Conservation (phyloP, 2,113 vertebrate genomes). For the Rhabdomys dilectus region DNA sequence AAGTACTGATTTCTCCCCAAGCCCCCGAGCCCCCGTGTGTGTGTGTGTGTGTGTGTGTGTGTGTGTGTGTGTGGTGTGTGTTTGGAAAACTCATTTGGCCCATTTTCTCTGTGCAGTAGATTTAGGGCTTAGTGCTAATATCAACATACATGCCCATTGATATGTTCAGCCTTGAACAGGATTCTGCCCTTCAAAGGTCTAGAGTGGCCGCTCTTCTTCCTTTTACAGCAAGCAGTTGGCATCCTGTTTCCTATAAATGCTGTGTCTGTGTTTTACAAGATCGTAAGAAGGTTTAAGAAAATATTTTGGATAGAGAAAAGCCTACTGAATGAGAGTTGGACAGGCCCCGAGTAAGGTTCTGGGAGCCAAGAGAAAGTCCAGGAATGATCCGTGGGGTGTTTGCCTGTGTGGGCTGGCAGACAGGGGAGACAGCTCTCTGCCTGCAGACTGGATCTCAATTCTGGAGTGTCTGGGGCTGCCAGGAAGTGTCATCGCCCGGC, state of each 20-base stretch:
- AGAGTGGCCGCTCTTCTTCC: neutral
- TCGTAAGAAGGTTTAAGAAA: conserved; percentile 56
- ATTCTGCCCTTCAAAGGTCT: neutral
- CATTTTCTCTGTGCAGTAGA: neutral
- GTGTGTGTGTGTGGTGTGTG: neutral
- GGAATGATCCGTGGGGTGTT: conserved; percentile 50
- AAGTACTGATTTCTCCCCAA: neutral
- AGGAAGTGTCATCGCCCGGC: neutral
- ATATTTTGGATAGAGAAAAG: conserved; percentile 34
- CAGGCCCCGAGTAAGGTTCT: neutral
- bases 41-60: neutral
- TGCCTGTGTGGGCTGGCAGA: conserved; percentile 50
- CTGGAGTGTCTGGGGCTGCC: conserved; percentile 31
- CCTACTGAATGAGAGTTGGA: conserved; percentile 50
- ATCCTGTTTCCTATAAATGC: conserved; percentile 39
- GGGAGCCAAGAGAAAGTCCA: conserved; percentile 52
- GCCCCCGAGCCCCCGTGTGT: no score
- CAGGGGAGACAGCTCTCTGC: neutral
- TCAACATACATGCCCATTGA: rapidly evolving
- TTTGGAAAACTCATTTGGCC: neutral
- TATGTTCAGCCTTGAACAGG: neutral
- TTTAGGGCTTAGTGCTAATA: neutral
- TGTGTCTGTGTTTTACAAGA: conserved; percentile 18
- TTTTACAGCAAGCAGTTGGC: conserved; percentile 21
- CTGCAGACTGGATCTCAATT: conserved; percentile 63